Evolutionary conservation across 2,113 vertebrate species (phyloP).

Genomic region (Rhinoptilus africanus): DNA sequence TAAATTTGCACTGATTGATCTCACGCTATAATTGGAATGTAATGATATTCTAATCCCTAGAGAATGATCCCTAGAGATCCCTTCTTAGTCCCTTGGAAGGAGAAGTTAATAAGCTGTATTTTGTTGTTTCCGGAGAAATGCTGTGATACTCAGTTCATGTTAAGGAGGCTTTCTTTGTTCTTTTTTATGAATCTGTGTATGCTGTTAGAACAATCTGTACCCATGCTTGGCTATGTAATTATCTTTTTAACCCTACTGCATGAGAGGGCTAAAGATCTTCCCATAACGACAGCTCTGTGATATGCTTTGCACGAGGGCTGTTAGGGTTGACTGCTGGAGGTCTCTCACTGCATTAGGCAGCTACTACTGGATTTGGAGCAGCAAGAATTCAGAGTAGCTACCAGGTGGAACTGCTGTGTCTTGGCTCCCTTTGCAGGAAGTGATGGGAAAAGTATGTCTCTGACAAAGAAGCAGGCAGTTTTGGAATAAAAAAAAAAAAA

Average conservation of each 20-base stretch:
- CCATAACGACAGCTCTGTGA: neutral
- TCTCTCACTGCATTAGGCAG: neutral
- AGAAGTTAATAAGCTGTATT: neutral
- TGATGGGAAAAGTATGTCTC: neutral
- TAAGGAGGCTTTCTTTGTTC: neutral
- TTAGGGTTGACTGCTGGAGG: neutral
- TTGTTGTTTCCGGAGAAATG: neutral
- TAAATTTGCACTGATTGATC: neutral
- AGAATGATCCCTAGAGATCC: neutral
- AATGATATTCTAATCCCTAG: neutral
- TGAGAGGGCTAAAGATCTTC: neutral
- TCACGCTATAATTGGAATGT: neutral
- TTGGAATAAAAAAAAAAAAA: too few relatives aligned
- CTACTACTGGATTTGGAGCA: neutral
- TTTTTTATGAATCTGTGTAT: neutral
- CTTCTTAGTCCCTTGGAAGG: neutral
- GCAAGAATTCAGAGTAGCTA: neutral
- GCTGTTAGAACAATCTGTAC: neutral
- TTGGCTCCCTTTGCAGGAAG: neutral
- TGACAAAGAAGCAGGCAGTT: neutral
- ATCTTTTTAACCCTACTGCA: neutral
- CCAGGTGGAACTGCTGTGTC: neutral
- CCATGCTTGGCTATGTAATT: neutral
- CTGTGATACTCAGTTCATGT: neutral
- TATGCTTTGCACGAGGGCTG: neutral